These are phyloP conservation scores for Rhorus exstirpatorius DNA, from an alignment of 2,888 invertebrate genomes.

Conservation along the genomic window DNA sequence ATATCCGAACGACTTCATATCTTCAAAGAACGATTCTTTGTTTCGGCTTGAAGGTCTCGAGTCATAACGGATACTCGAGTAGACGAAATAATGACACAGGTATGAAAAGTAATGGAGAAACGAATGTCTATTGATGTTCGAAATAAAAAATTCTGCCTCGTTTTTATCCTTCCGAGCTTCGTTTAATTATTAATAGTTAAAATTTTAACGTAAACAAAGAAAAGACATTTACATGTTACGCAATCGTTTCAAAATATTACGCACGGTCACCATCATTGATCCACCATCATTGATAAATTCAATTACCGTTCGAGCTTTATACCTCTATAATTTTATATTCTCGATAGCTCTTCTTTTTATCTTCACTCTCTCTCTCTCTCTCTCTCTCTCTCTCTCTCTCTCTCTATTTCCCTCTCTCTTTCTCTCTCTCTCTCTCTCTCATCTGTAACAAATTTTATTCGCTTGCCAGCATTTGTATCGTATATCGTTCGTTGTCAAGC, in stretches of 20 bases:
- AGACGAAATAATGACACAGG: too few species aligned
- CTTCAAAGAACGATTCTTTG: too few species aligned
- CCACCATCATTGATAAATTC: not conserved
- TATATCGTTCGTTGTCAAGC: slow-evolving; percentile 11
- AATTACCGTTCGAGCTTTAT: slow-evolving; percentile 20
- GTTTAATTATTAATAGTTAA: not conserved
- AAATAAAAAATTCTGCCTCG: not conserved
- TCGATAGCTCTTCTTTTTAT: slow-evolving; percentile 6
- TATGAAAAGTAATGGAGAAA: too few species aligned
- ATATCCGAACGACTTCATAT: too few species aligned
- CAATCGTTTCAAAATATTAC: slow-evolving; percentile 15
- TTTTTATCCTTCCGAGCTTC: not conserved
- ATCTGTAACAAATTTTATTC: slow-evolving; percentile 30
- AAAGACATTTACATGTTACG: not conserved
- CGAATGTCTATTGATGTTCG: not conserved
- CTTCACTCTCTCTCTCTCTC: too few species aligned
- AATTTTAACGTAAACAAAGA: slow-evolving; percentile 3
- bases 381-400: slow-evolving; percentile 2
- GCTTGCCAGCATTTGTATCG: not conserved
- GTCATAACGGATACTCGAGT: too few species aligned
- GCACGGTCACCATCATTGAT: too few species aligned
- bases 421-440: too few species aligned
- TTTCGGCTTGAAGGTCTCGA: too few species aligned
- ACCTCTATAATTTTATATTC: slow-evolving; percentile 26
- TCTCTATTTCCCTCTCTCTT: too few species aligned